Base-by-base conservation (phyloP, 2,113 vertebrate genomes). In the Naja naja region DNA sequence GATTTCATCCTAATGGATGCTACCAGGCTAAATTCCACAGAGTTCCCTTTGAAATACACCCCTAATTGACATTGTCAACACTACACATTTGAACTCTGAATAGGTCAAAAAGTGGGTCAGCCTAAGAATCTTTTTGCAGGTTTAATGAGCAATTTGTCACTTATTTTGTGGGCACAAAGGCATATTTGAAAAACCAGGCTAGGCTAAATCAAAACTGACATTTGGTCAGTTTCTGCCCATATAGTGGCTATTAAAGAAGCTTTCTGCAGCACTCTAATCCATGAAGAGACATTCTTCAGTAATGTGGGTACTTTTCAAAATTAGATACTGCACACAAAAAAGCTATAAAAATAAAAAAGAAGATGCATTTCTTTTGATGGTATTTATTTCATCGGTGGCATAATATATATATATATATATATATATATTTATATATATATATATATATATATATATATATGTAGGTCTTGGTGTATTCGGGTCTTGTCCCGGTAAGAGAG, bases 131-230 rank as follows among this genome's bases (percentile, higher is more conserved):
- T 9, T 30, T 94, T 91, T 93, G 39, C 93, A 90, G 45, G 60
- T 90, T 90, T 94, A 95, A 94, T 92, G 56, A 96, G 45, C 60
- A 94, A 92, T 92, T 94, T 92, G 27, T n/a, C 30, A 49, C 90
- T 94, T 60, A 86, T 94, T 94, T 94, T 47, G 74, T 16, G 2
- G 4, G 3, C 53, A 91, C 23, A 90, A 52, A 2, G 92, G 4
- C 11, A 81, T 34, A 90, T 53, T 69, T 91, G 87, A 94, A 94
- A 92, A 89, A 12, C 49, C 89, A 94, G 89, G 85, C 0, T 0
- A 45, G 86, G 2, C 39, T 86, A 89, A 94, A 90, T 91, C 91
- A 93, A 95, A 94, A 2, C 22, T 92, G 90, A 87, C 90, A 94
- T 25, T 43, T 92, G 86, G 30, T 93, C 89, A 94, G 87, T 85